phyloP scores from a whole-genome alignment of 2,888 invertebrate genomes.

The Sphecodes monilicornis region DNA sequence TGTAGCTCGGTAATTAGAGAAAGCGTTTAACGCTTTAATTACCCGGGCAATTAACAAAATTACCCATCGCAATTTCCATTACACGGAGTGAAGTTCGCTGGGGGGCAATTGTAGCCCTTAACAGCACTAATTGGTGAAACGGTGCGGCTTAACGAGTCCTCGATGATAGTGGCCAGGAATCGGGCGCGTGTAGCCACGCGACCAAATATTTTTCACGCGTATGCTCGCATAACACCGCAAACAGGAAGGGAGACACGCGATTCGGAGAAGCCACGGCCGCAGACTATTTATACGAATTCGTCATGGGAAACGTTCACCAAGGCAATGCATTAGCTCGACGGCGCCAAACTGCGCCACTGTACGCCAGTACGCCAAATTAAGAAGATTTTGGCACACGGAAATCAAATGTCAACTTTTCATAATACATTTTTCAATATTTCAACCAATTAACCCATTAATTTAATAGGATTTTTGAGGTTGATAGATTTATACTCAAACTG shows the following conservation, averaged over 20 bases:
- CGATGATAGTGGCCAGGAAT: neutral
- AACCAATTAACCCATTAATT: neutral
- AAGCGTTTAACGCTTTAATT: constrained; percentile 8
- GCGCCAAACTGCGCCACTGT: constrained; percentile 2
- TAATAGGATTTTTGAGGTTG: neutral
- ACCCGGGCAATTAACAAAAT: constrained; percentile 6
- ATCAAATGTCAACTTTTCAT: neutral
- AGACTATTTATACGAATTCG: constrained; percentile 72
- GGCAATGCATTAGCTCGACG: constrained; percentile 52
- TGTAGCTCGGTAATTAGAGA: constrained; percentile 2
- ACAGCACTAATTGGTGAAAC: constrained; percentile 9
- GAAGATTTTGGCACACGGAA: neutral
- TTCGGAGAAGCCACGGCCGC: constrained; percentile 24
- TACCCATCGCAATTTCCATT: constrained; percentile 11
- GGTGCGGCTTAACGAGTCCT: constrained; percentile 8
- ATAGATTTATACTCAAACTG: too few relatives aligned
- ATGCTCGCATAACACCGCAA: constrained; percentile 28
- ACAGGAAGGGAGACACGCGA: constrained; percentile 37
- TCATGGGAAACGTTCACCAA: constrained; percentile 66
- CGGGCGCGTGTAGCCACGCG: neutral
- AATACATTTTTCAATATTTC: neutral
- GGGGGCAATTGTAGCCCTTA: constrained; percentile 7
- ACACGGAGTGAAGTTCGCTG: constrained; percentile 10
- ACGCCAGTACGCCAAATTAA: constrained; percentile 5
- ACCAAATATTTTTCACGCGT: neutral